A percentile compares a stretch with the other conserved stretches of the same genome.
These are phyloP conservation scores for Mandrillus leucophaeus DNA, from an alignment of 2,113 vertebrate species.

Conservation along the genomic window DNA sequence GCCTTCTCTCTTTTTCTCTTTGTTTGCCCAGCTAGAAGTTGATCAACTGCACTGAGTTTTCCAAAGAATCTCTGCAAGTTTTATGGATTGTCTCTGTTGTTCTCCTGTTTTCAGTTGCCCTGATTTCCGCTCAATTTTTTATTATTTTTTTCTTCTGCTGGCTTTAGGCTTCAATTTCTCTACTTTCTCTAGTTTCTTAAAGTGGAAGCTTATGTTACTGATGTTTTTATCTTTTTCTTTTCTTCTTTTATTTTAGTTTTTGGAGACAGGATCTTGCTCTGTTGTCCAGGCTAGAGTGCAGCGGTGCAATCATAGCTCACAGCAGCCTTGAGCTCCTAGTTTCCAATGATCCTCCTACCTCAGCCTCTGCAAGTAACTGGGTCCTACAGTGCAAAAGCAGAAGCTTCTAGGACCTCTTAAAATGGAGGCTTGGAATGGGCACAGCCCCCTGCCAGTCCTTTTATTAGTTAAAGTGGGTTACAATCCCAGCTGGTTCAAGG, in stretches of 20 bases:
- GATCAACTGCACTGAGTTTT: background rate
- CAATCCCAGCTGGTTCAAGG: background rate
- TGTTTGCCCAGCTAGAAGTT: background rate
- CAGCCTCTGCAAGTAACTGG: too few relatives aligned
- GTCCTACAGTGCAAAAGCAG: background rate
- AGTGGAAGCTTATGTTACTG: background rate
- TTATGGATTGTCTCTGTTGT: background rate
- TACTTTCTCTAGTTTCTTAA: background rate
- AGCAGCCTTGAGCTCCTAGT: too few relatives aligned
- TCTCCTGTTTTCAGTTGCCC: background rate
- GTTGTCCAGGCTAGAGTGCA: too few relatives aligned
- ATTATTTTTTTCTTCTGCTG: background rate
- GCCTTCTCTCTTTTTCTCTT: too few relatives aligned
- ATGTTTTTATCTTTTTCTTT: background rate
- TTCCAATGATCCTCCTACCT: too few relatives aligned
- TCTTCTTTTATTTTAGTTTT: too few relatives aligned
- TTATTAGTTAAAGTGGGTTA: background rate
- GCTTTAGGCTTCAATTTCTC: background rate
- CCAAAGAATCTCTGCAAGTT: background rate
- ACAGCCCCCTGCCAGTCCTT: too few relatives aligned
- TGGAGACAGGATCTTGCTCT: too few relatives aligned
- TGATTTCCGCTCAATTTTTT: background rate
- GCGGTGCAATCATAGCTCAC: too few relatives aligned
- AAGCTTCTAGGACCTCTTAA: background rate
- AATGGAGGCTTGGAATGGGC: accelerated